A percentile compares a stretch with the other conserved stretches of the same genome.
phyloP scores from a whole-genome alignment of 2,797 vertebrate species.

The Adelosebastes latens region DNA sequence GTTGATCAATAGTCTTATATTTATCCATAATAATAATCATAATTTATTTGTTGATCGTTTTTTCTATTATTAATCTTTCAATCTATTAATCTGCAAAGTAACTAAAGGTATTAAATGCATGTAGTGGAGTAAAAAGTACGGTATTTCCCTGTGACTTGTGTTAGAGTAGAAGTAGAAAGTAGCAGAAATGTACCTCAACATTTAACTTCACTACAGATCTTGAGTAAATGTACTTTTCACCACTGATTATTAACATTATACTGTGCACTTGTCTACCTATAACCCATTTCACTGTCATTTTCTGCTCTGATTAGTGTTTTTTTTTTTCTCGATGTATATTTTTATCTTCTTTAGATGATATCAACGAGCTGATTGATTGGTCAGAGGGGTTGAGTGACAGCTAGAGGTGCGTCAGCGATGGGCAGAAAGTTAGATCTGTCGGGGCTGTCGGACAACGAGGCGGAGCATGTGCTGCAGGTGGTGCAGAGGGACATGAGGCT shows the following conservation, averaged over 20 bases:
- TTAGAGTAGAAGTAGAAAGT: background rate
- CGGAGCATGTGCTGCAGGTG: slow-evolving; percentile 91
- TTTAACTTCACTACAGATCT: background rate
- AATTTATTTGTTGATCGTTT: too few species aligned
- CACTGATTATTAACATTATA: background rate
- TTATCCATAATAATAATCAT: too few species aligned
- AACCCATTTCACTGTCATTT: background rate
- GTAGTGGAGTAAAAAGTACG: too few species aligned
- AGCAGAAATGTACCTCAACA: background rate
- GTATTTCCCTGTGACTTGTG: background rate
- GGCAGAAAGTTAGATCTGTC: slow-evolving; percentile 93
- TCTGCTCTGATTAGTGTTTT: background rate
- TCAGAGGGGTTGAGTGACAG: slow-evolving; percentile 20
- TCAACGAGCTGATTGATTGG: background rate
- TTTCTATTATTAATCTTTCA: too few species aligned
- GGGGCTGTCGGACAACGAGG: slow-evolving; percentile 90
- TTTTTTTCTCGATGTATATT: background rate
- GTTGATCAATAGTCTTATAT: too few species aligned
- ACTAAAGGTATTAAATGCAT: too few species aligned
- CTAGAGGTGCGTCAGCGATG: slow-evolving; percentile 74
- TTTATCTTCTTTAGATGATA: slow-evolving; percentile 21
- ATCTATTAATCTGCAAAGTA: too few species aligned
- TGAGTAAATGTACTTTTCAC: background rate
- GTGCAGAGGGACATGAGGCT: slow-evolving; percentile 94
- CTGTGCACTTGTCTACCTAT: background rate